Evolutionary conservation across 2,113 vertebrate genomes (phyloP).

Genomic region (Scortum barcoo): DNA sequence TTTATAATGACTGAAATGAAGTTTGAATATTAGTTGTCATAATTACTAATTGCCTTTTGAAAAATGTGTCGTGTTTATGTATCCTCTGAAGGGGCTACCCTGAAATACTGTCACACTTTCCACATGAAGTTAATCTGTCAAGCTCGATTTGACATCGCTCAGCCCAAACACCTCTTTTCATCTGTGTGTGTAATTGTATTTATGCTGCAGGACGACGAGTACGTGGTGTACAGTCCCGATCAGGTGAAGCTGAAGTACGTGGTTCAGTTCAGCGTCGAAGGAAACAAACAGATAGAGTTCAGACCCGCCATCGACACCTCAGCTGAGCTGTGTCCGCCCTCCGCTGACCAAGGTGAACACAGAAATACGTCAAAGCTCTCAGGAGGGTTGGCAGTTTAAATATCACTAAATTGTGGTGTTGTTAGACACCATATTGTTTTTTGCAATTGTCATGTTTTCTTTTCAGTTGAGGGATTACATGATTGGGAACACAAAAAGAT

Average conservation of each 20-base stretch:
- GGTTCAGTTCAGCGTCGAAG: slow-evolving; percentile 84
- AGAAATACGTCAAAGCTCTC: background rate
- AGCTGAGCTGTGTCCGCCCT: background rate
- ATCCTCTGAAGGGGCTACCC: background rate
- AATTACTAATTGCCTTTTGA: background rate
- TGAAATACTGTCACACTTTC: no score
- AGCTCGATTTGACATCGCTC: background rate
- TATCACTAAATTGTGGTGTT: background rate
- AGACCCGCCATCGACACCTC: slow-evolving; percentile 57
- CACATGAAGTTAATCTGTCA: background rate
- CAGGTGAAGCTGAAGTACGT: slow-evolving; percentile 90
- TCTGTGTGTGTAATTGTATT: background rate
- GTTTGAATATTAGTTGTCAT: background rate
- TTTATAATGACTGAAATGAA: background rate
- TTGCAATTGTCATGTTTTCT: background rate
- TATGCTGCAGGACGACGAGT: slow-evolving; percentile 88
- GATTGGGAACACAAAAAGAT: background rate
- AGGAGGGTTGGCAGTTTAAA: background rate
- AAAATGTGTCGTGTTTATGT: background rate
- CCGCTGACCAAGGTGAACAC: slow-evolving; percentile 49
- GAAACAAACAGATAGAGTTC: slow-evolving; percentile 83
- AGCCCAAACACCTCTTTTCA: background rate
- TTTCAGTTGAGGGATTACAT: background rate
- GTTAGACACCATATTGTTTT: background rate
- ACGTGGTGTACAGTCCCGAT: slow-evolving; percentile 88